Conservation (phyloP, 2,113 vertebrate species). For the Charadrius vociferus region DNA sequence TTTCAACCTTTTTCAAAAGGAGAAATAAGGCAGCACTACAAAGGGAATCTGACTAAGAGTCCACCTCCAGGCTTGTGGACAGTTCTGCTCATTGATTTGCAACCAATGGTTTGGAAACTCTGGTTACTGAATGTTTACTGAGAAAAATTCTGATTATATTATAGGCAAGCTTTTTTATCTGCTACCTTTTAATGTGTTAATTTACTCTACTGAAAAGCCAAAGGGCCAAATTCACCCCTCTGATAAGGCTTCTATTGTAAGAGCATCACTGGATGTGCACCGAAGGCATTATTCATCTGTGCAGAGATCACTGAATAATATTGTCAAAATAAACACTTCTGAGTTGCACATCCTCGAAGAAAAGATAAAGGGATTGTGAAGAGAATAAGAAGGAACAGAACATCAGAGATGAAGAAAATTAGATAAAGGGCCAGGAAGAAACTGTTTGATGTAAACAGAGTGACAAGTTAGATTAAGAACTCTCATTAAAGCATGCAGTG, state of each 20-base stretch:
- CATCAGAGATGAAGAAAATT: slow-evolving; percentile 52
- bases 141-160: slow-evolving; percentile 40
- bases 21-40: slow-evolving; percentile 25
- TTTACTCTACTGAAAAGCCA: slow-evolving; percentile 37
- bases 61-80: background rate
- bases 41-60: background rate
- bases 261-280: slow-evolving; percentile 21
- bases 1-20: background rate
- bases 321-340: slow-evolving; percentile 25
- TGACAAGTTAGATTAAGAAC: slow-evolving; percentile 59
- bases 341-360: slow-evolving; percentile 18
- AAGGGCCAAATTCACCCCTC: slow-evolving; percentile 26
- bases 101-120: background rate
- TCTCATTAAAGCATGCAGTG: slow-evolving; percentile 52
- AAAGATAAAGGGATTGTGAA: slow-evolving; percentile 53
- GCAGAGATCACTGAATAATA: slow-evolving; percentile 10
- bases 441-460: slow-evolving; percentile 62
- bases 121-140: background rate
- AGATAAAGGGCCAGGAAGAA: slow-evolving; percentile 57
- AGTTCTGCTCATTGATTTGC: slow-evolving; percentile 16
- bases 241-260: slow-evolving; percentile 41
- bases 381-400: slow-evolving; percentile 43
- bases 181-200: slow-evolving; percentile 62
- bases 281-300: slow-evolving; percentile 30
- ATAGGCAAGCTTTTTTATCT: slow-evolving; percentile 44